Evolutionary conservation across 2,888 invertebrate species (phyloP), one percentile per base, ranked within the genome.

Genomic region (Oligia fasciuncula): DNA sequence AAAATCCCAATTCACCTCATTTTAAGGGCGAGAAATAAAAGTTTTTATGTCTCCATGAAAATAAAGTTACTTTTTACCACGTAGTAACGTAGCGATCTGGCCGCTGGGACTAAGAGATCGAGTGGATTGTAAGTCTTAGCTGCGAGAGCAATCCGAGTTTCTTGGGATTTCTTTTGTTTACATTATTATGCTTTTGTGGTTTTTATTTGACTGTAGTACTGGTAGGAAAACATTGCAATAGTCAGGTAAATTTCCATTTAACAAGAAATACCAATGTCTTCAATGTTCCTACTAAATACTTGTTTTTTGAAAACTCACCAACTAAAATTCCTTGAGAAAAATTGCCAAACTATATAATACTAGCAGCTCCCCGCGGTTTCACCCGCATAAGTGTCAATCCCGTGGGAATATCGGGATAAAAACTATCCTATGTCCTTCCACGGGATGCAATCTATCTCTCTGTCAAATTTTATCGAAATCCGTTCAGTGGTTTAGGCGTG

Each of bases 21-120:
- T 66, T 85, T 80, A 70, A 77, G 75, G 76, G 66, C 57, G 35
- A 40, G 35, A 66, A 75, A 77, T 85, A 87, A 85, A 85, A 87
- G 68, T 85, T 85, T 29, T 87, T 80, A 87, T 57, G 72, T 74
- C 74, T 60, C 85, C 74, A 74, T 85, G 76, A 77, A 76, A 85
- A 80, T 69, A 78, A 77, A 68, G 40, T 78, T 62, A 63, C 68
- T 69, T 87, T 77, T 66, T 76, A 87, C 81, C 63, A 74, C 46
- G 57, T 54, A 66, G 57, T 29, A 72, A 67, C 35, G 35, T 35
- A 77, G n/a, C 74, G 23, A 80, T 80, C 74, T 80, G 68, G 80
- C 87, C 85, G 51, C 74, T 54, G 84, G 84, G 84, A 74, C 51
- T 9, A 23, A 2, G 35, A 72, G 60, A 84, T 84, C 54, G 67